Percentiles rank a stretch among this genome's conserved stretches.
Evolutionary conservation across 2,113 vertebrate genomes (phyloP).

Genomic region (Dasyornis broadbenti): DNA sequence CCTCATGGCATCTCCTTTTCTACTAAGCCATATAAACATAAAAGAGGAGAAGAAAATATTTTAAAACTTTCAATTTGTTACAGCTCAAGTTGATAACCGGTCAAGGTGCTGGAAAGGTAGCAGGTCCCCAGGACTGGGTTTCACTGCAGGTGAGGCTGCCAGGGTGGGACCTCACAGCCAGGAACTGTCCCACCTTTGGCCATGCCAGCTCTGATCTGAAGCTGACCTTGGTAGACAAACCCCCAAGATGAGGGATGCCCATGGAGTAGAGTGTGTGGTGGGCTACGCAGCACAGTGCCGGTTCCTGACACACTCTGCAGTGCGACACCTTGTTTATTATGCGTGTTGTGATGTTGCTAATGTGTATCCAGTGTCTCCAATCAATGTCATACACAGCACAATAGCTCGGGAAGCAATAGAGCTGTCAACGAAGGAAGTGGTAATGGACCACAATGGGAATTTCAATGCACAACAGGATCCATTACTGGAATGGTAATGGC

Average conservation of each 20-base stretch:
- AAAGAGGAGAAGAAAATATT: background rate
- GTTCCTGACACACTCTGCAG: background rate
- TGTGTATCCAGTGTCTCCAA: constrained; percentile 13
- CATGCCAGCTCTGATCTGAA: background rate
- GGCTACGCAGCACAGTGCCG: background rate
- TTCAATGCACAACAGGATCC: background rate
- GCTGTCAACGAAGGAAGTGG: constrained; percentile 8
- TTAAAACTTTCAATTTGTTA: background rate
- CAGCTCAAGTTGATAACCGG: background rate
- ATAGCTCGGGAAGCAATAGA: constrained; percentile 11
- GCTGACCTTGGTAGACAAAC: background rate
- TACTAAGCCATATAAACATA: background rate
- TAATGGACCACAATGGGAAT: constrained; percentile 39
- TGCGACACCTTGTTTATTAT: background rate
- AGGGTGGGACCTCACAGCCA: background rate
- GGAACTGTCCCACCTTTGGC: rapidly evolving
- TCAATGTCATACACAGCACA: constrained; percentile 19
- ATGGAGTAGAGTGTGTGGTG: rapidly evolving
- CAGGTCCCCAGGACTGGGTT: rapidly evolving
- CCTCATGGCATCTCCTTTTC: background rate
- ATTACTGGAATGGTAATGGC: background rate
- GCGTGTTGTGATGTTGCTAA: constrained; percentile 16
- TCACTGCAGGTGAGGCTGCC: rapidly evolving
- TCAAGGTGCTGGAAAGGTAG: background rate
- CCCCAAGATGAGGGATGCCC: background rate